phyloP scores from a whole-genome alignment of 2,888 invertebrate genomes.

The Notodonta dromedarius region DNA sequence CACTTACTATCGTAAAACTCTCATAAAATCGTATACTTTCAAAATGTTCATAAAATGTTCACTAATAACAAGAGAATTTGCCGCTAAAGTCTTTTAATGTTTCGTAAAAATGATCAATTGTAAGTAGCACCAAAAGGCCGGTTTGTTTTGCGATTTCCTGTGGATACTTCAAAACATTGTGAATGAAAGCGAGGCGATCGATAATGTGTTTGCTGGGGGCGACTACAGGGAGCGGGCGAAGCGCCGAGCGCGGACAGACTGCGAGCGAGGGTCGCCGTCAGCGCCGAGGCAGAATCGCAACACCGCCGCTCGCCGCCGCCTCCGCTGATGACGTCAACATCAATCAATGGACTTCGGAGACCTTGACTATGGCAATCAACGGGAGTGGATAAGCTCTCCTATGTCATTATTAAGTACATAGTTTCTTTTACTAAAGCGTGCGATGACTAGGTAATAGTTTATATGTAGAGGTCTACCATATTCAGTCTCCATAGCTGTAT shows the following conservation, averaged over 20 bases:
- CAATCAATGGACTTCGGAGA: slow-evolving; percentile 53
- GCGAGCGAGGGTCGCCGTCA: slow-evolving; percentile 18
- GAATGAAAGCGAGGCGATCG: slow-evolving; percentile 59
- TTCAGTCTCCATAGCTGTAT: too few relatives aligned
- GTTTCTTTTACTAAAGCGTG: too few relatives aligned
- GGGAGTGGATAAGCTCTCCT: slow-evolving; percentile 14
- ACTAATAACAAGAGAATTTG: slow-evolving; percentile 13
- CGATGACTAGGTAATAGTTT: too few relatives aligned
- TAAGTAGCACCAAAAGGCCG: slow-evolving; percentile 46
- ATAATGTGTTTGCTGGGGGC: slow-evolving; percentile 39
- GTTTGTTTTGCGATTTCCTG: slow-evolving; percentile 44
- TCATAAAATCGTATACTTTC: slow-evolving; percentile 25
- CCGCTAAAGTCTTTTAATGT: slow-evolving; percentile 19
- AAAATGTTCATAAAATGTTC: slow-evolving; percentile 22
- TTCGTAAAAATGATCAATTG: slow-evolving; percentile 16
- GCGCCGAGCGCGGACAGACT: slow-evolving; percentile 30
- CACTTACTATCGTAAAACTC: slow-evolving; percentile 25
- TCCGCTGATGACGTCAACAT: slow-evolving; percentile 33
- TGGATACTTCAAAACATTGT: slow-evolving; percentile 55
- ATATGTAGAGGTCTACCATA: too few relatives aligned
- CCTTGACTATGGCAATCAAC: slow-evolving; percentile 43
- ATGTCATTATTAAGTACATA: not conserved
- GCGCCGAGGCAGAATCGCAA: slow-evolving; percentile 21
- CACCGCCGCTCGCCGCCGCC: slow-evolving; percentile 18
- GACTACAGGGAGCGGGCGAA: slow-evolving; percentile 33